These are phyloP conservation scores for Luidia sarsii DNA, from an alignment of 53 echinoderm and acorn worm genomes.

Conservation along the genomic window DNA sequence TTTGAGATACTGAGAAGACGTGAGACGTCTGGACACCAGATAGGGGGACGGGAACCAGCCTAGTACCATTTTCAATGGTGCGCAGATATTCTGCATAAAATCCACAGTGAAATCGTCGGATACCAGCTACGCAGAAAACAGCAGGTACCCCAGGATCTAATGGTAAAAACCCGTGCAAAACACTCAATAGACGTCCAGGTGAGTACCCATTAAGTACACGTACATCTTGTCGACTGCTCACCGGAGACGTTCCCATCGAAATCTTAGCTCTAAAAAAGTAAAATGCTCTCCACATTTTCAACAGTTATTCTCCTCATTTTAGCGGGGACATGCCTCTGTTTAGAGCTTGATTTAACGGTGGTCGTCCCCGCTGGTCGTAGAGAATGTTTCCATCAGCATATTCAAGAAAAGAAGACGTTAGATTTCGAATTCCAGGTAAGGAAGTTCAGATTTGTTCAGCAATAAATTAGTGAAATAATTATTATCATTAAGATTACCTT, in stretches of 20 bases:
- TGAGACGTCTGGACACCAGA: no score
- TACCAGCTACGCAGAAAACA: no score
- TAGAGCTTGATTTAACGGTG: conserved; percentile 84
- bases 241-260: background rate
- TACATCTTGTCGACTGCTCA: background rate
- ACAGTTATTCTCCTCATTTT: conserved; percentile 35
- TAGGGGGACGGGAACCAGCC: no score
- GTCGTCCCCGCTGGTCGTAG: conserved; percentile 87
- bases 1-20: no score
- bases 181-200: background rate
- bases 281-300: background rate
- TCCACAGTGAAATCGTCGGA: no score
- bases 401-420: conserved; percentile 73
- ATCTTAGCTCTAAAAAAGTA: background rate
- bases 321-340: conserved; percentile 41
- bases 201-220: background rate
- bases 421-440: conserved; percentile 95
- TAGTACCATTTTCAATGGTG: no score
- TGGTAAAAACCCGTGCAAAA: no score
- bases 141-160: no score
- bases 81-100: no score
- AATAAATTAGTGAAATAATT: background rate
- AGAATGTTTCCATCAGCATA: conserved; percentile 93
- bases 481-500: background rate
- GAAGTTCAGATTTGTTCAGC: background rate